Evolutionary conservation across 1,140 invertebrate species (phyloP).

Genomic region (Antheraea pernyi): DNA sequence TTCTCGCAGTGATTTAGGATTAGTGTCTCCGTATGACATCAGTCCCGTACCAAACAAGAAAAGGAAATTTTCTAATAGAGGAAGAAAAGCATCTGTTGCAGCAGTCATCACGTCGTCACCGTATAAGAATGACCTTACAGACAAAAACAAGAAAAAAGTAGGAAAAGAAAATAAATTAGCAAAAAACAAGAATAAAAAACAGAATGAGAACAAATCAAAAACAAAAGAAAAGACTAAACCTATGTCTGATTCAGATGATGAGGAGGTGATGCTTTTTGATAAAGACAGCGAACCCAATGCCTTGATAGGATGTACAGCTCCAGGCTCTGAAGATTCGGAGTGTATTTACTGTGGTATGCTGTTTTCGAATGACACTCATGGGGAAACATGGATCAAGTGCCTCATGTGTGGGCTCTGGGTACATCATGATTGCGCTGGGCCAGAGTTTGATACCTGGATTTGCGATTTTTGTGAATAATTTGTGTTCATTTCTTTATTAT

Average conservation of each 20-base stretch:
- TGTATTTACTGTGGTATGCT: conserved; percentile 29
- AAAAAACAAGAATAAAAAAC: conserved; percentile 24
- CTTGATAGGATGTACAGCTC: conserved; percentile 11
- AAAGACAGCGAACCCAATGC: conserved; percentile 24
- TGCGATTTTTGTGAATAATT: too few species aligned
- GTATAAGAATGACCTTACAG: conserved; percentile 27
- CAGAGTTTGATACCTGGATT: too few species aligned
- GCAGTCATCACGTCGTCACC: conserved; percentile 27
- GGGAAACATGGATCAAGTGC: conserved; percentile 31
- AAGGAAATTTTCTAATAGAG: conserved; percentile 31
- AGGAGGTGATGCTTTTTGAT: conserved; percentile 23
- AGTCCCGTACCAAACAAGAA: conserved; percentile 30
- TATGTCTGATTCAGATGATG: conserved; percentile 11
- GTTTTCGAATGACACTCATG: conserved; percentile 19
- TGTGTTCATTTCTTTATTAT: too few species aligned
- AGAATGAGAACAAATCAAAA: conserved; percentile 11
- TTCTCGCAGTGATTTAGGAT: conserved; percentile 27
- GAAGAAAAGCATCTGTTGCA: conserved; percentile 32
- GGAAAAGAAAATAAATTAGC: conserved; percentile 31
- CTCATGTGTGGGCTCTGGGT: conserved; percentile 10
- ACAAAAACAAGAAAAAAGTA: conserved; percentile 28
- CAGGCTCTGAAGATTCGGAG: conserved; percentile 32
- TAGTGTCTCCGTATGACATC: conserved; percentile 32
- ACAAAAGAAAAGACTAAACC: not conserved
- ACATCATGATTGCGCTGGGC: too few species aligned